A percentile compares a stretch with the other conserved stretches of the same genome.
Conservation (phyloP, 2,113 vertebrate species). For the Gymnorhina tibicen region DNA sequence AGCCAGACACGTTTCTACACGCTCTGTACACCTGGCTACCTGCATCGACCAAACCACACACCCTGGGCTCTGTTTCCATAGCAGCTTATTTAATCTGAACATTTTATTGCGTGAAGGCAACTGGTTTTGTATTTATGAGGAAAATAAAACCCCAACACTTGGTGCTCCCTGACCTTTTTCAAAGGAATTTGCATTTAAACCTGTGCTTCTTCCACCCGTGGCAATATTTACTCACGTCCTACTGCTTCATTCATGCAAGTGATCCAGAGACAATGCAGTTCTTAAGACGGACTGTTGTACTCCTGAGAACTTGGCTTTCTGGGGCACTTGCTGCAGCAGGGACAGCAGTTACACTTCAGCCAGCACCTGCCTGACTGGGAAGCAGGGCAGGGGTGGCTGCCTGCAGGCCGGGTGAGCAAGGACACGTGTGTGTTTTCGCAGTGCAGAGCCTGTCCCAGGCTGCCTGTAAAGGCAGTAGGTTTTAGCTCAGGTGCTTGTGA, state of each 20-base stretch:
- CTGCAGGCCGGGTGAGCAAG: background rate
- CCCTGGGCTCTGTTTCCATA: background rate
- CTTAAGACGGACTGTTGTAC: background rate
- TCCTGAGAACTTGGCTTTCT: background rate
- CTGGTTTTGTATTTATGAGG: background rate
- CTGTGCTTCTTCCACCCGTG: background rate
- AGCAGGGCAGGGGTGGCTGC: background rate
- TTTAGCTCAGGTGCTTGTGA: background rate
- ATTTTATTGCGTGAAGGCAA: background rate
- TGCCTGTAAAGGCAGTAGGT: background rate
- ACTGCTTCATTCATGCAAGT: background rate
- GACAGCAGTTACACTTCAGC: fast-evolving
- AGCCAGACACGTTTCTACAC: background rate
- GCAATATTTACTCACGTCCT: background rate
- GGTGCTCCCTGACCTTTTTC: background rate
- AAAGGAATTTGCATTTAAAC: background rate
- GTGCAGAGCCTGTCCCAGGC: background rate
- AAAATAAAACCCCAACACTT: background rate
- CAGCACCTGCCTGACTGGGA: background rate
- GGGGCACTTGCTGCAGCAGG: background rate
- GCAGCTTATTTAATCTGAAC: background rate
- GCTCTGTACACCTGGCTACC: background rate
- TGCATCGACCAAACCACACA: background rate
- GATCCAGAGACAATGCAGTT: background rate
- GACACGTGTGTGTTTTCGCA: background rate